phyloP scores from a whole-genome alignment of 2,797 vertebrate genomes.

The Rhabdophis nuchalis region DNA sequence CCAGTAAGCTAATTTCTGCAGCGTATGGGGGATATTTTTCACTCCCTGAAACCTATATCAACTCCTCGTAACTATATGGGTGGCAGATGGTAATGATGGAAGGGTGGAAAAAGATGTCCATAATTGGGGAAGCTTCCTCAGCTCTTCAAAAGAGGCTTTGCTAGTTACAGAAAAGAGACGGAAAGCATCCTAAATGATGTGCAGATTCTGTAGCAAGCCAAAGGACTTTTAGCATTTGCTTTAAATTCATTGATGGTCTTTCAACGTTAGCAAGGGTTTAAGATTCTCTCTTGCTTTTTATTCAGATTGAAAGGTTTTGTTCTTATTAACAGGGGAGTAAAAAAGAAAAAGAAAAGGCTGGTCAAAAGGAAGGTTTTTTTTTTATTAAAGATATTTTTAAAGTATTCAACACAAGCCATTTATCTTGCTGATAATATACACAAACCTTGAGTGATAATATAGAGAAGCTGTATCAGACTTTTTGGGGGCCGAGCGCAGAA shows the following conservation, averaged over 20 bases:
- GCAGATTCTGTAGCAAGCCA: neutral
- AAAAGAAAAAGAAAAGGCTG: neutral
- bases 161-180: neutral
- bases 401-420: neutral
- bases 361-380: neutral
- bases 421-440: neutral
- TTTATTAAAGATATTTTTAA: neutral
- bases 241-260: neutral
- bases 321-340: neutral
- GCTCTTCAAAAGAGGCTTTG: neutral
- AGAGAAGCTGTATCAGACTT: neutral
- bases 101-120: neutral
- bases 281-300: neutral
- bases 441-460: neutral
- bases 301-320: neutral
- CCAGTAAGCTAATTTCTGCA: neutral
- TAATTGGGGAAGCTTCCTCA: neutral
- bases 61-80: neutral
- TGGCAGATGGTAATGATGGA: neutral
- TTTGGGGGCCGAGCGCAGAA: neutral
- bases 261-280: neutral
- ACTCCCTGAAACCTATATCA: neutral
- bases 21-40: neutral
- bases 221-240: neutral
- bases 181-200: neutral